Base-by-base conservation (phyloP, 1,140 invertebrate species). In the Meloidogyne chitwoodi region DNA sequence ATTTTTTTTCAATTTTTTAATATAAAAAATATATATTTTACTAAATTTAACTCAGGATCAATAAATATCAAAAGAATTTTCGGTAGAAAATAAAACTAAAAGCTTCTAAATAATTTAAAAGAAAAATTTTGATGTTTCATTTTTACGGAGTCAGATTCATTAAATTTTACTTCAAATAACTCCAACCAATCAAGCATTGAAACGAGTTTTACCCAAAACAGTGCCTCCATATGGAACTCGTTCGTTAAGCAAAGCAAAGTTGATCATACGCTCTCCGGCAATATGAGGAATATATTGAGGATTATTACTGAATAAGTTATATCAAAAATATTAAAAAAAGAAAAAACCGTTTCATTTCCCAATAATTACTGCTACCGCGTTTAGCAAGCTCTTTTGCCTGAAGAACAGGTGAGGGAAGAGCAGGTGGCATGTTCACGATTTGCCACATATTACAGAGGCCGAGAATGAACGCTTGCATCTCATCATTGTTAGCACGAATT, bases 351-450 rank as follows among this genome's bases (percentile, higher is more conserved):
- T 78, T 78, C 27, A 78, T 22, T 10, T 68, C 65, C 24, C 64
- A n/a, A 65, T 79, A 79, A 48, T 79, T 79, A 26, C 71, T 77
- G 8, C 34, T 41, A 10, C 78, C 78, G 27, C 78, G 68, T 14
- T 79, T 79, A 4, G 78, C 78, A 24, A 79, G 48, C 16, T 79
- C 78, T 8, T 62, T 27, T 10, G 78, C 78, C 19, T 79, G 78
- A n/a, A 65, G 74, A 3, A 79, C 77, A 2, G 78, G 78, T 19
- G 67, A 74, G 2, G 78, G 78, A 24, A 79, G 61, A 34, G 68
- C 27, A n/a, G 75, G 31, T 0, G 76, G 66, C 29, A 65, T 44
- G 10, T 29, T 73, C 16, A 79, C 77, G 22, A 79, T 79, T 27
- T 79, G 78, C 38, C 75, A 73, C 26, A 68, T 70, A 31, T 78